These are phyloP conservation scores for Lobophora halterata DNA, from an alignment of 2,888 invertebrate species.

Conservation along the genomic window DNA sequence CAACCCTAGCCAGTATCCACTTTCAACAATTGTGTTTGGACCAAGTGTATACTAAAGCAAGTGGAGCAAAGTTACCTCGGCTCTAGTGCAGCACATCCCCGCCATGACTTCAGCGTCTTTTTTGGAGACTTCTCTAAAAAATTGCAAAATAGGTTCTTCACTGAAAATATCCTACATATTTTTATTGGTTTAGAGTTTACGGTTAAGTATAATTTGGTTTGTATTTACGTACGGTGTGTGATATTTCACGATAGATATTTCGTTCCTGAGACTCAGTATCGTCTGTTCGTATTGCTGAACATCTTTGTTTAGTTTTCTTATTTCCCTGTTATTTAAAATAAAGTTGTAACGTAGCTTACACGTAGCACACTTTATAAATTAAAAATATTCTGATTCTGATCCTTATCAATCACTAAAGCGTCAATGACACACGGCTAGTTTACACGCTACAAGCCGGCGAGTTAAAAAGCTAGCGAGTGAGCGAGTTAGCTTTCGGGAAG, in stretches of 20 bases:
- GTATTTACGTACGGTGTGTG: constrained; percentile 50
- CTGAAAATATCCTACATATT: no score
- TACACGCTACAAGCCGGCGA: no score
- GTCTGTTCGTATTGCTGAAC: constrained; percentile 56
- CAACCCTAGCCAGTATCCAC: not conserved
- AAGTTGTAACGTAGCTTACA: no score
- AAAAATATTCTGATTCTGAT: no score
- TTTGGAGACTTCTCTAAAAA: constrained; percentile 50
- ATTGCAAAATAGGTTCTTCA: constrained; percentile 6
- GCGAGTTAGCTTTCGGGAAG: no score
- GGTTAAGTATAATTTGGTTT: no score
- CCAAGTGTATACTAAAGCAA: constrained; percentile 37
- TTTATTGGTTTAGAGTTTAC: no score
- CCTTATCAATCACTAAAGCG: no score
- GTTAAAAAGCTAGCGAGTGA: no score
- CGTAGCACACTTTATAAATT: no score
- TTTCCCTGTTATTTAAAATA: constrained; percentile 50
- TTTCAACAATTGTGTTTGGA: constrained; percentile 52
- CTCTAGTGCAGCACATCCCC: constrained; percentile 49
- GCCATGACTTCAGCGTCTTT: constrained; percentile 62
- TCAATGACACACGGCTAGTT: no score
- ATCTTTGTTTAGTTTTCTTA: constrained; percentile 56
- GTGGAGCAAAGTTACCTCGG: constrained; percentile 46
- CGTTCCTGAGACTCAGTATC: constrained; percentile 48
- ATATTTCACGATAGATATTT: constrained; percentile 42